These are phyloP conservation scores for Engystomops pustulosus DNA, from an alignment of 2,113 vertebrate species.

Conservation along the genomic window DNA sequence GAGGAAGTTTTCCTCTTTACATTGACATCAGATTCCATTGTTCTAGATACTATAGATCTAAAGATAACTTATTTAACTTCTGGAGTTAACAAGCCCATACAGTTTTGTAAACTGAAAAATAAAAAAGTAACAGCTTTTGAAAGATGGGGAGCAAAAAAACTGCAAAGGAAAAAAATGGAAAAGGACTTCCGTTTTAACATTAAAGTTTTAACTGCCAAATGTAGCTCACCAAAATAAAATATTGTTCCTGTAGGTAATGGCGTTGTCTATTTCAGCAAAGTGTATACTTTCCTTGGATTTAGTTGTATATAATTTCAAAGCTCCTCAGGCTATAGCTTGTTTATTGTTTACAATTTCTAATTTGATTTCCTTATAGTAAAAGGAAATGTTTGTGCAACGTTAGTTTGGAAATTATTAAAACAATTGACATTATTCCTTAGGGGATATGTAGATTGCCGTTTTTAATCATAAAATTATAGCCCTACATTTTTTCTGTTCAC, in stretches of 20 bases:
- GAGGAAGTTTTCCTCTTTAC: too few species aligned
- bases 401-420: conserved; percentile 21
- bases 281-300: not conserved
- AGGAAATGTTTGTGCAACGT: conserved; percentile 1
- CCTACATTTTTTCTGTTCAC: not conserved
- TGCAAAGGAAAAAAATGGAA: too few species aligned
- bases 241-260: not conserved
- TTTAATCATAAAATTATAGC: conserved; percentile 27
- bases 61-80: too few species aligned
- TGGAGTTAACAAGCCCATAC: too few species aligned
- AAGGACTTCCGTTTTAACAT: too few species aligned
- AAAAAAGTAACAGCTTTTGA: too few species aligned
- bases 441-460: not conserved
- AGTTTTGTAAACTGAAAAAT: too few species aligned
- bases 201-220: too few species aligned
- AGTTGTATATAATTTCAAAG: conserved; percentile 25
- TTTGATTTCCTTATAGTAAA: conserved; percentile 14
- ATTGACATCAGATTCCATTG: too few species aligned
- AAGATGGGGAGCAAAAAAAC: too few species aligned
- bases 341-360: conserved; percentile 28
- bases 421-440: not conserved
- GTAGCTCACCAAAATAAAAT: too few species aligned
- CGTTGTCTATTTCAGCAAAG: not conserved
- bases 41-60: too few species aligned
- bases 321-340: conserved; percentile 10